phyloP scores from a whole-genome alignment of 2,797 vertebrate genomes.

The Coregonus sp. region DNA sequence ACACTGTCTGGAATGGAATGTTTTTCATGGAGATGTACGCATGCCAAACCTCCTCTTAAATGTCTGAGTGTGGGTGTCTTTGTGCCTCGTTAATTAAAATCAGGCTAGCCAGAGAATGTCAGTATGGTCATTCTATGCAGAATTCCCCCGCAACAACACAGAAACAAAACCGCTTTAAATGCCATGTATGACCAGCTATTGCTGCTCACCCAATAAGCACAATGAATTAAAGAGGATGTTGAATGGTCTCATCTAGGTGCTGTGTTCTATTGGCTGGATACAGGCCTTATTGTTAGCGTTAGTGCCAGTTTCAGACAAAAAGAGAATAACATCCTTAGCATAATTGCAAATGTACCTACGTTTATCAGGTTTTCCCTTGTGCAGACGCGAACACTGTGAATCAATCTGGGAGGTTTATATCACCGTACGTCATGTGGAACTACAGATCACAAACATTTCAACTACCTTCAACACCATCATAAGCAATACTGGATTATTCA shows the following conservation, averaged over 20 bases:
- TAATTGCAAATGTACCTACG: constrained; percentile 3
- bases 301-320: not conserved
- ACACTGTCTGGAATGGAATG: constrained; percentile 47
- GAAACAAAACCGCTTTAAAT: constrained; percentile 15
- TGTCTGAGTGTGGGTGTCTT: constrained; percentile 43
- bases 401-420: not conserved
- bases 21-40: constrained; percentile 43
- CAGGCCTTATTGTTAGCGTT: constrained; percentile 21
- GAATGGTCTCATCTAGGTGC: not conserved
- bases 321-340: not conserved
- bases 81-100: constrained; percentile 63
- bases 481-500: not conserved
- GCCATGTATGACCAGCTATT: constrained; percentile 3
- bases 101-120: constrained; percentile 50
- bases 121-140: constrained; percentile 35
- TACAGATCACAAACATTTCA: not conserved
- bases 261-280: not conserved
- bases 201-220: not conserved
- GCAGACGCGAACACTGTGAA: not conserved
- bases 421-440: not conserved
- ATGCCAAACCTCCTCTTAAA: constrained; percentile 44
- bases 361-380: constrained; percentile 1
- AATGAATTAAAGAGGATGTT: constrained; percentile 9
- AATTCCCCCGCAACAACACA: constrained; percentile 13
- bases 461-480: not conserved